Evolutionary conservation across 2,888 invertebrate species (phyloP).

Genomic region (Cylloceria caligata): DNA sequence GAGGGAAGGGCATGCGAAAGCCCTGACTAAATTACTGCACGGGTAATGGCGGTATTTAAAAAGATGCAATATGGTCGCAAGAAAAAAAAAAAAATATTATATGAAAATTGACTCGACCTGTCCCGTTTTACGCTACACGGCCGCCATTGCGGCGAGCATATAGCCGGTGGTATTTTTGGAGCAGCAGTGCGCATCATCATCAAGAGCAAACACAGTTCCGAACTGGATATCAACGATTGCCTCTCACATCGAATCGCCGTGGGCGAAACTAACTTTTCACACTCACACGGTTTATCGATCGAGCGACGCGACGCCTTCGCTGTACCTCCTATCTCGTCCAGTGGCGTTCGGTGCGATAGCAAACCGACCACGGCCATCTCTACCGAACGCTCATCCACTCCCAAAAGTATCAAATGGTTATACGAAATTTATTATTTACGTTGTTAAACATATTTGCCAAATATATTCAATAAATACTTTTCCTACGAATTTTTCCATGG

Average conservation of each 20-base stretch:
- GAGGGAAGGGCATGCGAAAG: no score
- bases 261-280: conserved; percentile 15
- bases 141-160: background rate
- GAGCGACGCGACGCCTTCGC: background rate
- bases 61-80: no score
- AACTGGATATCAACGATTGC: conserved; percentile 14
- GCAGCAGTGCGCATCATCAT: conserved; percentile 10
- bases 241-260: conserved; percentile 20
- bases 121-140: background rate
- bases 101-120: no score
- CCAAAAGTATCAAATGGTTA: background rate
- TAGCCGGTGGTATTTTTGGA: conserved; percentile 7
- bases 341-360: conserved; percentile 10
- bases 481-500: no score
- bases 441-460: no score
- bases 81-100: no score
- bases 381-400: background rate
- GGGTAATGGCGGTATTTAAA: no score
- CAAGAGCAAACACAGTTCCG: conserved; percentile 20
- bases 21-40: no score
- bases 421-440: background rate
- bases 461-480: no score
- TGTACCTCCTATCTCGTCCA: conserved; percentile 16
- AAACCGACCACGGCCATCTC: background rate
- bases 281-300: conserved; percentile 25